Conservation (phyloP, 2,888 invertebrate genomes). For the Cacoxenus indagator region DNA sequence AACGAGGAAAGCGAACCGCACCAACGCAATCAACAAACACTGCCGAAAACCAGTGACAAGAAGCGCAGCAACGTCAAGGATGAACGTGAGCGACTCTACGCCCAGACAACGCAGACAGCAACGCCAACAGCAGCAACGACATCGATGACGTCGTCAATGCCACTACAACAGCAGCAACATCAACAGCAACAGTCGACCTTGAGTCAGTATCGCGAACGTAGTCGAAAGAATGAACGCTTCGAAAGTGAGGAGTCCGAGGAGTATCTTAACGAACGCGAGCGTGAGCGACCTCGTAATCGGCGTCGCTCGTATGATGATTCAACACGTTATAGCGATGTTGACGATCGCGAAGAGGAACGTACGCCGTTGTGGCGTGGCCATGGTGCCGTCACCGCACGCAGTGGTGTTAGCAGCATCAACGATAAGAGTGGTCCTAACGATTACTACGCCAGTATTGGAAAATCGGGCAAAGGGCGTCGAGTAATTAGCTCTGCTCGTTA, state of each 20-base stretch:
- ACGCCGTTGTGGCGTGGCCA: constrained; percentile 67
- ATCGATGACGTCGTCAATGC: constrained; percentile 28
- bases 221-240: background rate
- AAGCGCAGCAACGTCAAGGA: constrained; percentile 47
- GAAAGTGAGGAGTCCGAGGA: constrained; percentile 75
- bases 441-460: constrained; percentile 42
- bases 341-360: constrained; percentile 47
- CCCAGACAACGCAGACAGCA: constrained; percentile 15
- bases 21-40: constrained; percentile 40
- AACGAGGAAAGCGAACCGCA: constrained; percentile 67
- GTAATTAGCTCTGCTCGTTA: constrained; percentile 52
- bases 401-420: constrained; percentile 46
- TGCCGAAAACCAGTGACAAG: constrained; percentile 27
- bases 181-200: constrained; percentile 47
- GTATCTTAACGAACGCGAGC: constrained; percentile 75
- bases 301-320: constrained; percentile 73
- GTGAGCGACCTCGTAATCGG: constrained; percentile 65
- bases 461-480: constrained; percentile 31
- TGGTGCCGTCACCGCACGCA: constrained; percentile 52
- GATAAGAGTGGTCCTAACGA: constrained; percentile 36
- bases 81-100: constrained; percentile 45
- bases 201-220: background rate
- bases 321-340: constrained; percentile 55
- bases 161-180: constrained; percentile 72
- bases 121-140: constrained; percentile 53